Base-by-base conservation (phyloP, 1,140 invertebrate species). In the Aethina tumida region DNA sequence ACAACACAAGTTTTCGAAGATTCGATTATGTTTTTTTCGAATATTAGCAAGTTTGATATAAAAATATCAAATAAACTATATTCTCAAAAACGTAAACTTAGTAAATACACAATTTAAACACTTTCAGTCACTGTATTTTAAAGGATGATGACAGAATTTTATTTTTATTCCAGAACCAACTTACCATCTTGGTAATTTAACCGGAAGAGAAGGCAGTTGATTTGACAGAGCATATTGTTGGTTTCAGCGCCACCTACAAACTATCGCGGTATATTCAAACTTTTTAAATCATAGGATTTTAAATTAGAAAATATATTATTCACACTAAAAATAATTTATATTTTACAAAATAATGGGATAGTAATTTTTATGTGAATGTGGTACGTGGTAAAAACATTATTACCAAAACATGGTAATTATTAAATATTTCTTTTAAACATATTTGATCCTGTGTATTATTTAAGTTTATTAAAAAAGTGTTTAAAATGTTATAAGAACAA, bases 171-270 rank as follows among this genome's bases (percentile, higher is more conserved):
- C 17, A 39, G 20, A 29, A 31, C 19, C 24, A 39, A 55, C 52
- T 50, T 43, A 55, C 52, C 52, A 55, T 55, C 45, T 52, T 55
- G 39, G 21, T 44, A 40, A 18, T 49, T 49, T 47, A 47, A 45
- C 43, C 46, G 42, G 41, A 49, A 52, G 39, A 45, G 44, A 43
- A 38, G 31, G 35, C 12, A 31, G 28, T 10, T 2, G 5, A 10
- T 26, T 26, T 26, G 24, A 26, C 24, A 5, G 4, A 13, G n/a
- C 13, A 13, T 26, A 26, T 13, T 26, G n/a, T 26, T 26, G 14
- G 2, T 26, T 26, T n/a, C 24, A 3, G 24, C 24, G 24, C 24
- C 24, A 26, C 13, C 24, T 26, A 26, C 13, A 26, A 26, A 5
- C 4, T 10, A 26, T 5, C 5, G n/a, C 24, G 24, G n/a, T 5